phyloP scores from a whole-genome alignment of 2,113 vertebrate species.

The Nyctibius bracteatus region DNA sequence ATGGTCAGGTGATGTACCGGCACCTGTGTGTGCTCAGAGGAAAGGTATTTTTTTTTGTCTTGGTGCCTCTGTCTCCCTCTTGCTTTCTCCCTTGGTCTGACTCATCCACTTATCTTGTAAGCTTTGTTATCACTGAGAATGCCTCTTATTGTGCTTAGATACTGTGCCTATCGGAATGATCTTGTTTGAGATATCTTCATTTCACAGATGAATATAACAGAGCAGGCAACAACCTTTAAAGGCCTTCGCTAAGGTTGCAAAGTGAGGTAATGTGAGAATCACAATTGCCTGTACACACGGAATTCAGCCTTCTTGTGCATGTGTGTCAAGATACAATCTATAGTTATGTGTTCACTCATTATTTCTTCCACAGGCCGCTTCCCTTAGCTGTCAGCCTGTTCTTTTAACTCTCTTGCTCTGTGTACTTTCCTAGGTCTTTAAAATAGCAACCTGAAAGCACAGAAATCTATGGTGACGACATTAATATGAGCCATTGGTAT shows the following conservation, averaged over 20 bases:
- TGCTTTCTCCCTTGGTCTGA: background rate
- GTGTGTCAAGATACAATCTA: slow-evolving; percentile 27
- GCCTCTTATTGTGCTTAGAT: background rate
- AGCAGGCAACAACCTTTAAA: background rate
- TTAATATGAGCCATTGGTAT: background rate
- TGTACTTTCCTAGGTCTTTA: background rate
- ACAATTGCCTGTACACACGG: background rate
- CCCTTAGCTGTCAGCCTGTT: background rate
- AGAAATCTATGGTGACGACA: background rate
- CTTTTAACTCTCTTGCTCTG: background rate
- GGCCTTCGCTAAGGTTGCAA: background rate
- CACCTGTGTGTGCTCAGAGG: background rate
- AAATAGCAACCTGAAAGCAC: background rate
- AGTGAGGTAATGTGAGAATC: background rate
- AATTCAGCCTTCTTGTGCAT: background rate
- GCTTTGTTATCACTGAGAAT: slow-evolving; percentile 3
- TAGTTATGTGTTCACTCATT: background rate
- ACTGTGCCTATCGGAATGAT: background rate
- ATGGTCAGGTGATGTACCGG: background rate
- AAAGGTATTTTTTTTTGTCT: background rate
- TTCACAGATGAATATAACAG: slow-evolving; percentile 9
- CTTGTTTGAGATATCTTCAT: slow-evolving; percentile 49
- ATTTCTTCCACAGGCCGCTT: background rate
- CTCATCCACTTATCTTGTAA: slow-evolving; percentile 2
- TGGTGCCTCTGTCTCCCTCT: background rate